phyloP scores from a whole-genome alignment of 35 echinoderm and acorn worm genomes.

The Apostichopus parvimensis region DNA sequence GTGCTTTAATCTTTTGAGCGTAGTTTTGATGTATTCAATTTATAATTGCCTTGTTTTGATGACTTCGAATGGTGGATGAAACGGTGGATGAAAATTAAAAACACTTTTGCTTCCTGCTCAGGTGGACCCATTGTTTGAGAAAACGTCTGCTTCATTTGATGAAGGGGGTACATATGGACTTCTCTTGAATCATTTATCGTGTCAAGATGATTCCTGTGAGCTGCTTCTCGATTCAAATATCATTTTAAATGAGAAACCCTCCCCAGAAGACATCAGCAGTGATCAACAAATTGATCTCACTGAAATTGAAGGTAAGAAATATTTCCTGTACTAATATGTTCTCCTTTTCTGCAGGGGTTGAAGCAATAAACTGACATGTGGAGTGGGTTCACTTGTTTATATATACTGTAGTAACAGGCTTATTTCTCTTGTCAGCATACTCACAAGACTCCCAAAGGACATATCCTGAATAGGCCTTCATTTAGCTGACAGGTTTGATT shows the following conservation, averaged over 20 bases:
- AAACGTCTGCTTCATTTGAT: conserved; percentile 93
- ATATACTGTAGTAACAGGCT: too few relatives aligned
- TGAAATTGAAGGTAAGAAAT: conserved; percentile 78
- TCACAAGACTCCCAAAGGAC: too few relatives aligned
- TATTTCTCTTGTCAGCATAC: too few relatives aligned
- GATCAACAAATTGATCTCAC: conserved; percentile 66
- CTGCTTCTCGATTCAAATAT: conserved; percentile 81
- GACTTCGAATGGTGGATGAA: too few relatives aligned
- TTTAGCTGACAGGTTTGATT: too few relatives aligned
- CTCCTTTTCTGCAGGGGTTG: neutral
- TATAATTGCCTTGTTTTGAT: too few relatives aligned
- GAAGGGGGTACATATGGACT: conserved; percentile 92
- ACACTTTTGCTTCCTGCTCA: neutral
- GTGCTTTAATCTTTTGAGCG: too few relatives aligned
- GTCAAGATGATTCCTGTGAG: conserved; percentile 82
- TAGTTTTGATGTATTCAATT: too few relatives aligned
- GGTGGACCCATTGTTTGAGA: conserved; percentile 94
- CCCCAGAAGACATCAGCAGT: neutral
- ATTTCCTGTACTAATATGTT: neutral
- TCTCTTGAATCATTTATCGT: conserved; percentile 77
- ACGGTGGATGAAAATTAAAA: too few relatives aligned
- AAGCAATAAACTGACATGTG: too few relatives aligned
- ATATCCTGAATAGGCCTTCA: too few relatives aligned
- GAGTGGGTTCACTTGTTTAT: too few relatives aligned
- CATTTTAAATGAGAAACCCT: conserved; percentile 16